Base-by-base conservation (phyloP, 1,140 invertebrate species). In the Drosophila navojoa region DNA sequence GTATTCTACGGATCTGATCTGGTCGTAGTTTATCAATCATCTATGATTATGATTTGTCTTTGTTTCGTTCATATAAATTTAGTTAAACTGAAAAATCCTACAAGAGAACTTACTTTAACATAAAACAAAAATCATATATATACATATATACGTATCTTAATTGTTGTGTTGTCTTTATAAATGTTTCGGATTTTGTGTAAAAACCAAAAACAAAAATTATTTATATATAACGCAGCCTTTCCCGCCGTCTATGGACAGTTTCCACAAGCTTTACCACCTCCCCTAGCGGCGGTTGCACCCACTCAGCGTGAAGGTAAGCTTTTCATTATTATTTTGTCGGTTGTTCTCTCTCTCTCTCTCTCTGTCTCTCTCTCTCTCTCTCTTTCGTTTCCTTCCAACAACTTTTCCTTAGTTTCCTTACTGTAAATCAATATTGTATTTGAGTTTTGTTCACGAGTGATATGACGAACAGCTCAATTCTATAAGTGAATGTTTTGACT, bases 181-280 rank as follows among this genome's bases (percentile, higher is more conserved):
- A 91, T 92, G 87, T 91, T 92, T 92, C 81, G 90, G 84, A 92
- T 72, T 91, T 80, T 91, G 89, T 92, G 91, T 91, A 91, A 90
- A 90, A 87, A 90, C 90, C 77, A 91, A 90, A 85, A 79, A 84
- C 78, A 81, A 87, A 90, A 91, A 92, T 92, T 94, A 93, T 94
- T 93, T 95, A 94, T 95, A 94, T 95, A 94, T 95, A 95, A 94
- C 94, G 95, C 96, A 96, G 97, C 97, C 93, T 98, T 98, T 93
- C 97, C 97, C 92, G 96, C 97, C 93, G 96, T 98, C 92, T 98
- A 98, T 94, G 96, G 97, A 92, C 97, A 98, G 95, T 97, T 98
- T 94, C 97, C 98, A 93, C 97, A 98, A 95, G 96, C 97, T 91
- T 96, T 98, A 91, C 96, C 97, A 91, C 97, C 97, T 93, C 97